These are phyloP conservation scores for Adrianichthys oophorus DNA, from an alignment of 2,797 vertebrate genomes.

Conservation along the genomic window DNA sequence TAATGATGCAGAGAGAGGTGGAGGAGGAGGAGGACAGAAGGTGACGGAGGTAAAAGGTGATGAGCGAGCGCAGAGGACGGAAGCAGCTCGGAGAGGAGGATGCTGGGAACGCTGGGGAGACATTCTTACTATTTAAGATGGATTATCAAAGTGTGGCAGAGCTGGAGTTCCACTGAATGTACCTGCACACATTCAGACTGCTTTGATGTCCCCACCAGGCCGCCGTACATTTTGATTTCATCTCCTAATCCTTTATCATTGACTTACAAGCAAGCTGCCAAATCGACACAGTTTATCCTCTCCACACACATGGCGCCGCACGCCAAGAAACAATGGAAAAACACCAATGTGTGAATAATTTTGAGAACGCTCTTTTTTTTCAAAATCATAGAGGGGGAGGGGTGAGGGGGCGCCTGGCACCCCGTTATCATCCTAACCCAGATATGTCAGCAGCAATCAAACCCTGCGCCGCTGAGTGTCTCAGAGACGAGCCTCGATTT, in stretches of 20 bases:
- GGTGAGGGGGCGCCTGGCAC: constrained; percentile 36
- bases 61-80: constrained; percentile 29
- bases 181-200: constrained; percentile 2
- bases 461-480: constrained; percentile 57
- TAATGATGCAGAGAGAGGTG: constrained; percentile 25
- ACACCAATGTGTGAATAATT: constrained; percentile 25
- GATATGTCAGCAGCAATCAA: constrained; percentile 71
- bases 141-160: constrained; percentile 48
- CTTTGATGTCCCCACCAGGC: constrained; percentile 46
- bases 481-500: constrained; percentile 65
- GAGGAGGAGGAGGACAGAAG: constrained; percentile 12
- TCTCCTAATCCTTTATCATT: constrained; percentile 56
- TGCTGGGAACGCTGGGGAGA: constrained; percentile 22
- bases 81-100: constrained; percentile 29
- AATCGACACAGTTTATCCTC: constrained; percentile 57
- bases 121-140: constrained; percentile 41
- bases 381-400: constrained; percentile 10
- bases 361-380: constrained; percentile 13
- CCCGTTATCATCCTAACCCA: constrained; percentile 70
- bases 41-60: constrained; percentile 9
- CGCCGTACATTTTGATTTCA: constrained; percentile 53
- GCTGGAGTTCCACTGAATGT: constrained; percentile 24
- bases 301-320: constrained; percentile 21
- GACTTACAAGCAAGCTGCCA: constrained; percentile 52
- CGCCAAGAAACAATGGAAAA: constrained; percentile 43